Evolutionary conservation across 2,888 invertebrate species (phyloP).

Genomic region (Phrixothrix hirtus): DNA sequence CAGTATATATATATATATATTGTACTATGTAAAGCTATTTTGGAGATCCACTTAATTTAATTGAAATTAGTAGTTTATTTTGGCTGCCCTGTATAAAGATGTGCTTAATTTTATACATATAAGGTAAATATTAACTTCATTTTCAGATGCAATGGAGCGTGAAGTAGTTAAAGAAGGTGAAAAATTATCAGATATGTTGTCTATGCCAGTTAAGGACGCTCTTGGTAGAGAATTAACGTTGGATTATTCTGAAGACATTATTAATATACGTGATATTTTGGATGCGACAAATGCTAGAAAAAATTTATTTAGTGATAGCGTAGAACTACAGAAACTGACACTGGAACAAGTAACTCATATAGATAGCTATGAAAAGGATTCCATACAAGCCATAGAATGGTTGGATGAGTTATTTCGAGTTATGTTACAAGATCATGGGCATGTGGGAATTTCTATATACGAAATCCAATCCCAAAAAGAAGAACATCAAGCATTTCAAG

Average conservation of each 20-base stretch:
- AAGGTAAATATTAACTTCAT: not conserved
- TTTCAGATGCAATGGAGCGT: conserved; percentile 65
- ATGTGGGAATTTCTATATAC: conserved; percentile 72
- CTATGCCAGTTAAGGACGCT: conserved; percentile 78
- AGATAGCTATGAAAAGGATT: conserved; percentile 75
- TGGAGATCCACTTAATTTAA: too few relatives aligned
- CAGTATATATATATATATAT: too few relatives aligned
- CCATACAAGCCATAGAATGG: conserved; percentile 76
- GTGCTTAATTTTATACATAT: too few relatives aligned
- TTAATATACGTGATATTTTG: conserved; percentile 71
- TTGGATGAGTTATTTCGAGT: conserved; percentile 74
- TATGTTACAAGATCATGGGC: conserved; percentile 68
- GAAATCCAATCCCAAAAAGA: conserved; percentile 77
- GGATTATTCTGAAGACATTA: conserved; percentile 72
- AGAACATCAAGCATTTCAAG: conserved; percentile 74
- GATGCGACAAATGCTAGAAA: conserved; percentile 71
- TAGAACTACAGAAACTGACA: conserved; percentile 75
- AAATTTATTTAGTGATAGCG: conserved; percentile 73
- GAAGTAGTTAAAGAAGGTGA: conserved; percentile 75
- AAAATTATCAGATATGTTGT: conserved; percentile 74
- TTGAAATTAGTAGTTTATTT: too few relatives aligned
- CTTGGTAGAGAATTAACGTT: conserved; percentile 70
- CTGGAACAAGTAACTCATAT: conserved; percentile 78
- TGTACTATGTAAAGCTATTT: too few relatives aligned
- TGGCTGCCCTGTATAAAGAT: too few relatives aligned